These are phyloP conservation scores for Subacronicta megacephala DNA, from an alignment of 2,888 invertebrate species.

Conservation along the genomic window DNA sequence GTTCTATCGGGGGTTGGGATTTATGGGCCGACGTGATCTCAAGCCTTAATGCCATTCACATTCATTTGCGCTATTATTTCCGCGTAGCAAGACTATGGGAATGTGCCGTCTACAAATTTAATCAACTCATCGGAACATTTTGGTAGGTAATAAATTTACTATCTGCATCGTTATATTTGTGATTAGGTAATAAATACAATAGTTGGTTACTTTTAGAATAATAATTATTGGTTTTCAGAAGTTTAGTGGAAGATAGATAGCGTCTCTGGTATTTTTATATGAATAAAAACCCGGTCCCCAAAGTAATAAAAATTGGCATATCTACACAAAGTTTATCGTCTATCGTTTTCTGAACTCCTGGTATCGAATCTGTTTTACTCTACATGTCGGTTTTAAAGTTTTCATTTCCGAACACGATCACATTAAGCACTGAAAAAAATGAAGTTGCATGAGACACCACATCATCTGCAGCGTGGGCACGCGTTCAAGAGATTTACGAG, in stretches of 20 bases:
- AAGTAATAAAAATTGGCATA: no score
- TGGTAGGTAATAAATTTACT: slow-evolving; percentile 73
- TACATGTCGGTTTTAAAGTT: slow-evolving; percentile 5
- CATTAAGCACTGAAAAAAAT: slow-evolving; percentile 52
- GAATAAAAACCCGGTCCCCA: no score
- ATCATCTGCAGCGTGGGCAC: slow-evolving; percentile 78
- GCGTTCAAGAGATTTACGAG: slow-evolving; percentile 85
- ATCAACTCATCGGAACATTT: slow-evolving; percentile 74
- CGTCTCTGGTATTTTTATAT: no score
- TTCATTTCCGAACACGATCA: slow-evolving; percentile 21
- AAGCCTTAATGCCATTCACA: slow-evolving; percentile 80
- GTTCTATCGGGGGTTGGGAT: slow-evolving; percentile 87
- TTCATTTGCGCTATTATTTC: slow-evolving; percentile 86
- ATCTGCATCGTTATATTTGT: slow-evolving; percentile 34
- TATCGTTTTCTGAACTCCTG: no score
- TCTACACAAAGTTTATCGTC: no score
- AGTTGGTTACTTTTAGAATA: background rate
- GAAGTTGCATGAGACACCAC: slow-evolving; percentile 69
- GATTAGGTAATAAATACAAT: background rate
- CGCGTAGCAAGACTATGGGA: slow-evolving; percentile 83
- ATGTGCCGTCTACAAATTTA: slow-evolving; percentile 82
- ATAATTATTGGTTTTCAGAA: no score
- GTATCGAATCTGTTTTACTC: background rate
- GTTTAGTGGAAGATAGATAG: no score
- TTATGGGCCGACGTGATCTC: slow-evolving; percentile 87